Percentiles rank a stretch among this genome's conserved stretches.
phyloP scores from a whole-genome alignment of 2,797 vertebrate species.

The Notolabrus celidotus region DNA sequence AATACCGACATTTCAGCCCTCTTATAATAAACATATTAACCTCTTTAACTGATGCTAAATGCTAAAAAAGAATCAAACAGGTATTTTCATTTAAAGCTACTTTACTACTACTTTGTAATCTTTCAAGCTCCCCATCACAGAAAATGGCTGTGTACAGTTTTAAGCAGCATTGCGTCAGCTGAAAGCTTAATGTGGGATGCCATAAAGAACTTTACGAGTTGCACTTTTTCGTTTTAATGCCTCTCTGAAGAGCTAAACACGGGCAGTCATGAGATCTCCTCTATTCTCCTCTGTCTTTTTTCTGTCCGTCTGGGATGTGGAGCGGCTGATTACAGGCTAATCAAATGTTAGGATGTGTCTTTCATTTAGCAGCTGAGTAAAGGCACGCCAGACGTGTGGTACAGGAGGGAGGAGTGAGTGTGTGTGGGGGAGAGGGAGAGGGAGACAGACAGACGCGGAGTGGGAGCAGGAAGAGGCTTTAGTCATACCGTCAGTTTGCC shows the following conservation, averaged over 20 bases:
- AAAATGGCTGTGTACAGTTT: not conserved
- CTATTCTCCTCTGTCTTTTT: not conserved
- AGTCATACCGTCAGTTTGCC: slow-evolving; percentile 60
- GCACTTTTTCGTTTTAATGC: slow-evolving; percentile 26
- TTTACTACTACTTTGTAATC: no score
- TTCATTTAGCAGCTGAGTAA: slow-evolving; percentile 48
- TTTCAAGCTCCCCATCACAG: no score
- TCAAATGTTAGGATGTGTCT: slow-evolving; percentile 66
- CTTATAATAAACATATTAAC: no score
- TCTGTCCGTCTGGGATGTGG: slow-evolving; percentile 19
- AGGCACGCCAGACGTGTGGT: slow-evolving; percentile 34
- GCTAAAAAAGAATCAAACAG: no score
- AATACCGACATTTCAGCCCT: no score
- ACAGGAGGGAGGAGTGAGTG: slow-evolving; percentile 19
- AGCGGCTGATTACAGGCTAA: slow-evolving; percentile 58
- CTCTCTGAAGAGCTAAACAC: slow-evolving; percentile 2
- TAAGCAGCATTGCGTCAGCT: slow-evolving; percentile 20
- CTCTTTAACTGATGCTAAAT: no score
- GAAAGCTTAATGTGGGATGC: slow-evolving; percentile 3
- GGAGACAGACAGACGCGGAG: slow-evolving; percentile 5
- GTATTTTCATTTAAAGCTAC: no score
- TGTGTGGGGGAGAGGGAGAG: slow-evolving; percentile 13
- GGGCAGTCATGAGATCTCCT: slow-evolving; percentile 21
- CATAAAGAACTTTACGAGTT: slow-evolving; percentile 3
- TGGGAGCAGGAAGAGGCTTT: slow-evolving; percentile 39